A percentile compares a stretch with the other conserved stretches of the same genome.
Conservation (phyloP, 2,797 vertebrate species). For the Paramormyrops hopkinsi region DNA sequence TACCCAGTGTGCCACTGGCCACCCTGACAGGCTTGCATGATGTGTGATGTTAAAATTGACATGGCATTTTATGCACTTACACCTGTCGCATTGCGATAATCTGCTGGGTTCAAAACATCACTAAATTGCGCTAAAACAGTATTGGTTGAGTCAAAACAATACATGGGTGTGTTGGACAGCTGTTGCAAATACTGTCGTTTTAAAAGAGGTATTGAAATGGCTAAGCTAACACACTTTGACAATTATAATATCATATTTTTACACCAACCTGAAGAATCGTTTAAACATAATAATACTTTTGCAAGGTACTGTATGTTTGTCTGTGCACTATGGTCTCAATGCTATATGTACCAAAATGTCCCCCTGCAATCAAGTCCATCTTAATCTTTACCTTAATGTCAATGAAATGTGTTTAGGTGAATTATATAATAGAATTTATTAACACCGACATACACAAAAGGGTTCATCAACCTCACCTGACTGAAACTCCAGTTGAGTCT, state of each 20-base stretch:
- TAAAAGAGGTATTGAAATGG: neutral
- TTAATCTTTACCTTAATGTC: neutral
- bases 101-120: neutral
- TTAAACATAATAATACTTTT: neutral
- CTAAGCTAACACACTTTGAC: neutral
- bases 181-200: neutral
- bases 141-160: neutral
- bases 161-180: neutral
- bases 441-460: neutral
- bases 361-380: neutral
- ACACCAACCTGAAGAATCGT: neutral
- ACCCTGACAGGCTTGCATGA: neutral
- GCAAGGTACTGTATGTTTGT: neutral
- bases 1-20: neutral
- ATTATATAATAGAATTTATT: neutral
- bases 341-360: neutral
- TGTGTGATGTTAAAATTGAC: neutral
- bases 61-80: neutral
- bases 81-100: neutral
- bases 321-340: neutral
- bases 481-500: conserved; percentile 85
- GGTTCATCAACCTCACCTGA: neutral
- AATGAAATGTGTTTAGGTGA: neutral
- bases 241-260: neutral
- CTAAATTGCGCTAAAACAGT: neutral